phyloP scores from a whole-genome alignment of 2,797 vertebrate species.

The Cynodonichthys magdalenae region DNA sequence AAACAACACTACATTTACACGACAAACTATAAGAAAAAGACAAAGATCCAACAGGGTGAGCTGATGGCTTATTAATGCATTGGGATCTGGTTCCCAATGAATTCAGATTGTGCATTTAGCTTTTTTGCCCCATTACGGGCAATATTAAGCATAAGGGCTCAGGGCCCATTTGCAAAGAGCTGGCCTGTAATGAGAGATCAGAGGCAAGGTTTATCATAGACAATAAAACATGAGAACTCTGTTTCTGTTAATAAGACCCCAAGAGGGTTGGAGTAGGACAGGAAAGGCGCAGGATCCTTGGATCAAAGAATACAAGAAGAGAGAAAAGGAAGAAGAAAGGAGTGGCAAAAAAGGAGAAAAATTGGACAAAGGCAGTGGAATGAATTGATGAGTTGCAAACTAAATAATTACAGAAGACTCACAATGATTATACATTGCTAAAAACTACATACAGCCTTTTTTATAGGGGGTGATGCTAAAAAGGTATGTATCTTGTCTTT shows the following conservation, averaged over 20 bases:
- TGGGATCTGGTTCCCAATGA: slow-evolving; percentile 59
- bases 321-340: slow-evolving; percentile 11
- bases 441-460: neutral
- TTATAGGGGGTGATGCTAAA: too few species aligned
- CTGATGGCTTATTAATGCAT: slow-evolving; percentile 74
- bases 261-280: slow-evolving; percentile 64
- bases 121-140: slow-evolving; percentile 73
- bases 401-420: slow-evolving; percentile 13
- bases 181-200: slow-evolving; percentile 79
- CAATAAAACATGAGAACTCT: slow-evolving; percentile 81
- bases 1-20: slow-evolving; percentile 9
- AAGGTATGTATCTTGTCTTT: too few species aligned
- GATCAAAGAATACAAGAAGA: slow-evolving; percentile 71
- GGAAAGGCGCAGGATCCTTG: slow-evolving; percentile 62
- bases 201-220: slow-evolving; percentile 78
- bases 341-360: slow-evolving; percentile 1
- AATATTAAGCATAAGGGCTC: slow-evolving; percentile 71
- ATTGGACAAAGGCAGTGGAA: slow-evolving; percentile 26
- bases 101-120: slow-evolving; percentile 70
- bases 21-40: slow-evolving; percentile 33
- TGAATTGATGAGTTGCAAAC: slow-evolving; percentile 22
- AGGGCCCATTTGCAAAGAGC: slow-evolving; percentile 74
- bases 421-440: slow-evolving; percentile 7
- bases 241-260: slow-evolving; percentile 83
- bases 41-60: slow-evolving; percentile 45